Evolutionary conservation across 2,113 vertebrate genomes (phyloP), one percentile per base, ranked within the genome.

Genomic region (Microtus ochrogaster): DNA sequence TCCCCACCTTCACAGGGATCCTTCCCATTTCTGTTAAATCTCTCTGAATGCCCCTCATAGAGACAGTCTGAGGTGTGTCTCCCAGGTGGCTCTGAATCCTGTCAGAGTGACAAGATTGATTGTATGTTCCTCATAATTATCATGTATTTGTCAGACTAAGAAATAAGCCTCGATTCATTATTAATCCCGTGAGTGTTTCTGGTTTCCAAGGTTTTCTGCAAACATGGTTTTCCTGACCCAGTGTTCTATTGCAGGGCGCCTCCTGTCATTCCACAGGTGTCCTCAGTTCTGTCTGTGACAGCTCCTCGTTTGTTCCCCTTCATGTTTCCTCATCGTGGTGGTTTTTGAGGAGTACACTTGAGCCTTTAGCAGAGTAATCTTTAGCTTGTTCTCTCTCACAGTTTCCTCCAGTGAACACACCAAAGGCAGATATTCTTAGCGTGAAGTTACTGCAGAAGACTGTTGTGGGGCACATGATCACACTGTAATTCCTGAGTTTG

Each of bases 251-350:
- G 2, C 2, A 5, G 21, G 47, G 28, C 0, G 2, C 65, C 49
- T 12, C 2, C 0, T 19, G 24, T 13, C 19, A 36, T 13, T 44
- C 26, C 10, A 13, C 5, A 10, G 1, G 3, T 28, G 2, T 70
- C 65, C 63, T 63, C 8, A 11, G 11, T 26, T 10, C 74, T 44
- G 12, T 44, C 49, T 63, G 17, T 19, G 39, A 41, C 5, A 21
- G 6, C 12, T 44, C 73, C 84, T 83, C 36, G 0, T 4, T 26
- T 58, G 65, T 26, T 58, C 10, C 1, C 39, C 44, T 26, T 49
- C 26, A 7, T 21, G 28, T 47, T 36, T n/a, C 8, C 7, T 21
- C 39, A 49, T 49, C 36, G 19, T 39, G 52, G 22, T 4, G 16
- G 1, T 61, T 65, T 65, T 63, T 8, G 28, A 78, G 70, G 47